Percentiles rank a stretch among this genome's conserved stretches.
phyloP scores from a whole-genome alignment of 64 coral and sea anemone species.

The Pocillopora damicornis region DNA sequence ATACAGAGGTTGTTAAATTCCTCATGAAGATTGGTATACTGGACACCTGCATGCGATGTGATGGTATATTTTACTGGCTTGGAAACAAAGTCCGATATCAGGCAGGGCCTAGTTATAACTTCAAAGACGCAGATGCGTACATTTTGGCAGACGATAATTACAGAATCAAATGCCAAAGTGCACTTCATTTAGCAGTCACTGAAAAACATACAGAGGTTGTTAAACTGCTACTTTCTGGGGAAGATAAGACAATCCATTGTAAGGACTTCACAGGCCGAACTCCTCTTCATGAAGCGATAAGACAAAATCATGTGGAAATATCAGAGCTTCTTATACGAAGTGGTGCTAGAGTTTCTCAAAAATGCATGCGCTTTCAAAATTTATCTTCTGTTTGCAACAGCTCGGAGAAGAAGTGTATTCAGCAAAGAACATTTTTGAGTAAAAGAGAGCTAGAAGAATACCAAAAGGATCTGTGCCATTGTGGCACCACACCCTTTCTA shows the following conservation, averaged over 20 bases:
- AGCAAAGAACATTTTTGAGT: not conserved
- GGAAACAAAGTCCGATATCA: not conserved
- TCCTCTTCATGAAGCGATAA: conserved; percentile 35
- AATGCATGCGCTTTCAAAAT: conserved; percentile 26
- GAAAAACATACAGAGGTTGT: conserved; percentile 23
- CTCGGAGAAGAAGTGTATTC: too few relatives aligned
- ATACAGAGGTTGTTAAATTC: conserved; percentile 9
- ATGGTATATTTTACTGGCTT: conserved; percentile 47
- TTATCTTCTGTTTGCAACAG: not conserved
- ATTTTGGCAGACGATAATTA: conserved; percentile 22
- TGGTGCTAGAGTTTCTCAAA: conserved; percentile 25
- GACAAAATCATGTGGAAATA: not conserved
- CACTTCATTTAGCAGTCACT: conserved; percentile 35
- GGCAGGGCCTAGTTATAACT: not conserved
- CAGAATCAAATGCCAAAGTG: conserved; percentile 26
- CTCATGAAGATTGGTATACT: not conserved
- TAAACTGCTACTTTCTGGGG: not conserved
- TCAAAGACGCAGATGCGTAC: not conserved
- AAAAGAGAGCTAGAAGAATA: not conserved
- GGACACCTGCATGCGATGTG: conserved; percentile 24
- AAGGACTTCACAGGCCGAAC: conserved; percentile 41
- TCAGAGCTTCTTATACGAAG: not conserved
- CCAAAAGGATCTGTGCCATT: not conserved
- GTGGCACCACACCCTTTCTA: conserved; percentile 22
- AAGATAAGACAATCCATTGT: not conserved